These are phyloP conservation scores for Parnassius smintheus DNA, from an alignment of 2,888 invertebrate genomes.

Conservation along the genomic window DNA sequence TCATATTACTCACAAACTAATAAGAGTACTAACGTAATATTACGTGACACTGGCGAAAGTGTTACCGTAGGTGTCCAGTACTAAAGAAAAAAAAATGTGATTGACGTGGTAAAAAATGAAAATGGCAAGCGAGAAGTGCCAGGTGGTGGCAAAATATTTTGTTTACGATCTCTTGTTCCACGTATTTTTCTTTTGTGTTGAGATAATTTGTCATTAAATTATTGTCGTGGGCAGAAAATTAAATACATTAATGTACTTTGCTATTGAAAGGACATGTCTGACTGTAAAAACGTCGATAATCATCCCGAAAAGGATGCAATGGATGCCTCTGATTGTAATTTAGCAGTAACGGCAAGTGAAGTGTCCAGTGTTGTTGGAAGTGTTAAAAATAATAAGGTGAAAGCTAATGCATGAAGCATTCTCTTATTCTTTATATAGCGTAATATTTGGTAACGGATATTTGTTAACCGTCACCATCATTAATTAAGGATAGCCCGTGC, in stretches of 20 bases:
- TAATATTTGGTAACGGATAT: no score
- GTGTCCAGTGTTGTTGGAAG: slow-evolving; percentile 61
- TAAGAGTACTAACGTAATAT: no score
- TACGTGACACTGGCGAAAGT: no score
- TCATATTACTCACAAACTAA: no score
- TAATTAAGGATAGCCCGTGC: no score
- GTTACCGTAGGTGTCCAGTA: no score
- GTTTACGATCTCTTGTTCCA: slow-evolving; percentile 37
- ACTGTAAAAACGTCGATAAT: slow-evolving; percentile 65
- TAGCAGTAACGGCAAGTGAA: slow-evolving; percentile 59
- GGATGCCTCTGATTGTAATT: slow-evolving; percentile 54
- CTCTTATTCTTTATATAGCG: no score
- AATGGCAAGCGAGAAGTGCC: slow-evolving; percentile 47
- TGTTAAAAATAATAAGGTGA: slow-evolving; percentile 65
- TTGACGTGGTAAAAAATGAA: slow-evolving; percentile 40
- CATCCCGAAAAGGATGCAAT: slow-evolving; percentile 57
- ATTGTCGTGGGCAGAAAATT: slow-evolving; percentile 20
- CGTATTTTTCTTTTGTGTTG: slow-evolving; percentile 23
- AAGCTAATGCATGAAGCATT: neutral
- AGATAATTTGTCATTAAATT: slow-evolving; percentile 28
- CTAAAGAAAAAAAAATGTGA: no score
- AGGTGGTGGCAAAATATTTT: slow-evolving; percentile 64
- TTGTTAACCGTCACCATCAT: no score
- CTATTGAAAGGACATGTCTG: slow-evolving; percentile 64
- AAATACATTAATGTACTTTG: slow-evolving; percentile 60